Evolutionary conservation across 2,888 invertebrate species (phyloP), one percentile per base, ranked within the genome.

Genomic region (Pemphredon lugubris): DNA sequence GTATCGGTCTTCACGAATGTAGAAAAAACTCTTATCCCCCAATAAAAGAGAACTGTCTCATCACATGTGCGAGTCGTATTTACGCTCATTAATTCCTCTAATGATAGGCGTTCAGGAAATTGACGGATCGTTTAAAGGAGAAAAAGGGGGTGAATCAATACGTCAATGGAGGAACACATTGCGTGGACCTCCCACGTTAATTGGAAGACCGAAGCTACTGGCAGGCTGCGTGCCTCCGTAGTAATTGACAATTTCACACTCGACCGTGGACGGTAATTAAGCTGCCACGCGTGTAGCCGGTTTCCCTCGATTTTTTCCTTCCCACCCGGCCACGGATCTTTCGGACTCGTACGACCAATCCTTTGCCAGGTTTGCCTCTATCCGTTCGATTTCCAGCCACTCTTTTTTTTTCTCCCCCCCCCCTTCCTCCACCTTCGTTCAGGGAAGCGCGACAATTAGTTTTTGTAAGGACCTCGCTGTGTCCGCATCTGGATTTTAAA

Each of bases 201-300:
- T 75, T 68, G 64, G 73, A 48, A 58, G 50, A 37, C 47, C 14
- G 37, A 20, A 44, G 23, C 37, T 13, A 37, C 13, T 51, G 55
- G 11, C 14, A 47, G 34, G 11, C 20, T 23, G 16, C 21, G 34
- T 55, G 45, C 47, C 45, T 66, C 39, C 57, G 54, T 57, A 70
- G 76, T 83, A 81, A 84, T 83, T 84, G 84, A 84, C 83, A 83
- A 84, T 84, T 84, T 83, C 79, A 79, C 81, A 83, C 77, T 83
- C 73, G 75, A 79, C 71, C 68, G 77, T 80, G 63, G 80, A 64
- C 70, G 76, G 83, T 84, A 83, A 84, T 84, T 84, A 84, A 84
- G 75, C 84, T 81, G 84, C 82, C 82, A 81, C 47, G 47, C 51
- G 47, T 73, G 59, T 51, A 57, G 37, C 45, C 21, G 11, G 32